A percentile compares a stretch with the other conserved stretches of the same genome.
These are phyloP conservation scores for Drosophila varians DNA, from an alignment of 1,140 invertebrate genomes.

Conservation along the genomic window DNA sequence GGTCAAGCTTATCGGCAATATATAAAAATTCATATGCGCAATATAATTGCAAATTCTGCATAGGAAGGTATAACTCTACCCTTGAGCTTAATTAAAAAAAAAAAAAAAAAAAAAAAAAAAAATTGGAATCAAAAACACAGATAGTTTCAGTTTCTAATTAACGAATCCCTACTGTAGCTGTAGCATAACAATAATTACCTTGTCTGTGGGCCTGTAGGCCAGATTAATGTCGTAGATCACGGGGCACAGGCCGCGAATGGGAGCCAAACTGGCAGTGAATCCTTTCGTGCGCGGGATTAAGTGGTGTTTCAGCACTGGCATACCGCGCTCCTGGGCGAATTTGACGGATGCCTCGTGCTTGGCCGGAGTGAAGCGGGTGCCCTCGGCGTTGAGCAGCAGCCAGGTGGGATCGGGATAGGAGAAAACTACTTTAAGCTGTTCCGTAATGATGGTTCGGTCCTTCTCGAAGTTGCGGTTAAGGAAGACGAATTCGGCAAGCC, in stretches of 20 bases:
- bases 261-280: slow-evolving; percentile 91
- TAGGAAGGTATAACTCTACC: not conserved
- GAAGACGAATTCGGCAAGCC: slow-evolving; percentile 96
- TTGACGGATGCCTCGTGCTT: slow-evolving; percentile 95
- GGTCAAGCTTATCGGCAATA: slow-evolving; percentile 9
- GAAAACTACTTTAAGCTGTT: slow-evolving; percentile 91
- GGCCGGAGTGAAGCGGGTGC: slow-evolving; percentile 94
- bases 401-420: slow-evolving; percentile 95
- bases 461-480: slow-evolving; percentile 95
- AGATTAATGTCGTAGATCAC: slow-evolving; percentile 95
- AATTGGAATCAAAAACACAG: not conserved
- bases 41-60: slow-evolving; percentile 1
- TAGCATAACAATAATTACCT: slow-evolving; percentile 29
- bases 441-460: slow-evolving; percentile 92
- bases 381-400: slow-evolving; percentile 96
- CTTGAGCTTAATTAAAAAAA: not conserved
- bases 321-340: slow-evolving; percentile 93
- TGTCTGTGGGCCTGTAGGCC: slow-evolving; percentile 88
- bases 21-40: not conserved
- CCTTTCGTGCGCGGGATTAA: slow-evolving; percentile 96
- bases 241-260: slow-evolving; percentile 89
- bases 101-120: not conserved
- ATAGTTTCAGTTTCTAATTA: not conserved
- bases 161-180: not conserved
- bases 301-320: slow-evolving; percentile 94